Base-by-base conservation (phyloP, 2,113 vertebrate species). In the Perca schrenkii region DNA sequence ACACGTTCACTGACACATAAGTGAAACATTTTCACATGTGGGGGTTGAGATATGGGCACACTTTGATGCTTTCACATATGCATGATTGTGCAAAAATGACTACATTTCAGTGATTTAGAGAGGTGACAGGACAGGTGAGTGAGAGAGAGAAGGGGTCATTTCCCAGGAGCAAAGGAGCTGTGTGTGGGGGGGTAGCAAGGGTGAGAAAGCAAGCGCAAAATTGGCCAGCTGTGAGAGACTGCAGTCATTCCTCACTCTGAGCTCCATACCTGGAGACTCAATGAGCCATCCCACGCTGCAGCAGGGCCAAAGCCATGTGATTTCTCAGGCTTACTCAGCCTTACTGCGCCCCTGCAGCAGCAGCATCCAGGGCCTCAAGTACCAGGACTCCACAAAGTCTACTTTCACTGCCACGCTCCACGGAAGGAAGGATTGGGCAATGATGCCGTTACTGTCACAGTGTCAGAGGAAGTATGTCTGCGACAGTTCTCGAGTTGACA, bases 231-330 rank as follows among this genome's bases (percentile, higher is more conserved):
- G 88, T 80, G 90, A 90, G 88, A 85, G 85, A 79, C 87, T 86
- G 90, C 93, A 91, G 90, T 91, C 91, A 93, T 94, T 86, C 74
- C 65, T 94, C 92, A 93, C 85, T 77, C 83, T 75, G 73, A 69
- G 85, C 85, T 63, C 70, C 85, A 74, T 92, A 93, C 92, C 94
- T 93, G 88, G 83, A 81, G 84, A 89, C 89, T 87, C 92, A 93
- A 93, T 93, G 93, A 93, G 91, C 79, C 91, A 12, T 93, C 77
- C 80, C 74, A 49, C 36, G 75, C 77, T 82, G 88, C 88, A 83
- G 86, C 71, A 70, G 91, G 88, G 90, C 88, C 81, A 85, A 82
- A 86, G 89, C 81, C 85, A n/a, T 70, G 86, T 68, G 65, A 93
- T 93, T 88, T 79, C 86, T 91, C 93, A 93, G 79, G 77, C 79